Evolutionary conservation across 1,140 invertebrate genomes (phyloP).

Genomic region (Ptiloglossa arizonensis): DNA sequence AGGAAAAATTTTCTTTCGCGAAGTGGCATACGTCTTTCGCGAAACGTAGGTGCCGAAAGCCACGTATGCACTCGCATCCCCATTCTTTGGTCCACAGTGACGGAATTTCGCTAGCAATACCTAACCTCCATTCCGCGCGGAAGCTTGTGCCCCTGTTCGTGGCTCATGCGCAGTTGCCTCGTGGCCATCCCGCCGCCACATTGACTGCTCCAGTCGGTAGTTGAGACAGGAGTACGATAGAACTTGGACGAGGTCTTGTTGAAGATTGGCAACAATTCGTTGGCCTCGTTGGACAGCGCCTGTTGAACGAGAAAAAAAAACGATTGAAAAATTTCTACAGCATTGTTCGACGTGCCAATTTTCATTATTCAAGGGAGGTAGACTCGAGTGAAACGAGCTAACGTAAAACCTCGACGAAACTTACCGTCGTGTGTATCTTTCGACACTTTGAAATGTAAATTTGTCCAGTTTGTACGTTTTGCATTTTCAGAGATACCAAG

Average conservation of each 20-base stretch:
- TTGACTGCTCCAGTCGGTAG: conserved; percentile 92
- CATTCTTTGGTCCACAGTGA: conserved; percentile 19
- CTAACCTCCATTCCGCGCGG: conserved; percentile 72
- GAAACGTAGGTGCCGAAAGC: background rate
- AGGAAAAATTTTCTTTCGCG: too few species aligned
- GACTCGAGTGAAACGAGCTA: too few species aligned
- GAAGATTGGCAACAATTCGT: conserved; percentile 97
- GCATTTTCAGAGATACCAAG: too few species aligned
- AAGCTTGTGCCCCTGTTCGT: conserved; percentile 71
- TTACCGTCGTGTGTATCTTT: too few species aligned
- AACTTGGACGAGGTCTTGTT: conserved; percentile 96
- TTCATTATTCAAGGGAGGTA: too few species aligned
- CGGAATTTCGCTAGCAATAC: conserved; percentile 70
- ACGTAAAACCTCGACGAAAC: too few species aligned
- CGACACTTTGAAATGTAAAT: too few species aligned
- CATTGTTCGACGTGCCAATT: too few species aligned
- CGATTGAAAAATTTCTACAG: too few species aligned
- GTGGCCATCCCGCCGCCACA: conserved; percentile 77
- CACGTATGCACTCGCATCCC: conserved; percentile 21
- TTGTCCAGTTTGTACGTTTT: too few species aligned
- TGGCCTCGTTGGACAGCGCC: conserved; percentile 96
- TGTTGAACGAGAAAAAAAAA: conserved; percentile 79
- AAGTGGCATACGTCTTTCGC: too few species aligned
- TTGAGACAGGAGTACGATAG: conserved; percentile 90
- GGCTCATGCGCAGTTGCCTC: conserved; percentile 75